Evolutionary conservation across 2,888 invertebrate species (phyloP), one percentile per base, ranked within the genome.

Genomic region (Malthinus seriepunctatus): DNA sequence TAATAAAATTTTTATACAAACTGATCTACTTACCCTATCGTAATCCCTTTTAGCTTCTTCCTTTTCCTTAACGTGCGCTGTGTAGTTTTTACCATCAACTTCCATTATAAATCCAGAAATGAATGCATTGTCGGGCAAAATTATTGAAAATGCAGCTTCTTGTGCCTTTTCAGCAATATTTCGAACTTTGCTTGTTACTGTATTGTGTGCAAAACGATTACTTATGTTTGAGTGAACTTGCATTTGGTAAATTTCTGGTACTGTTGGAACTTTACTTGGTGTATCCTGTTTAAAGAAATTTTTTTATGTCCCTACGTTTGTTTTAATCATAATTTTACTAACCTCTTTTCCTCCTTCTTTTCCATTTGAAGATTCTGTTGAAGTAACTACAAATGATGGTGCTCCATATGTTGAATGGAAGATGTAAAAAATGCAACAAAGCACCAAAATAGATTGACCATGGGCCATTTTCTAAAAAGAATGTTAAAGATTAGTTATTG

Each of bases 41-140:
- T 77, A 78, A 8, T 86, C 74, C 47, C 71, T 65, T 69, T 86
- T 84, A 0, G 87, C 87, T 71, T 85, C 83, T 67, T 84, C 83
- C 67, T 86, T 86, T 69, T 84, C 86, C 70, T 86, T 83, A 0
- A 87, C 84, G 65, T 86, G 85, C 0, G 87, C 86, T 66, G 84
- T 82, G 73, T 86, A 87, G 1, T 82, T 78, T 72, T 84, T 86
- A 12, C 84, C 86, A 53, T 82, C 83, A 8, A 86, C 79, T 51
- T 83, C 85, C 88, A 89, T 88, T 34, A 83, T 75, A 71, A 89
- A 89, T 51, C 85, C 85, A 33, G 87, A 85, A 65, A 89, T 88
- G 74, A 86, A 89, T 0, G 88, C 88, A 0, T 86, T 84, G 59
- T 88, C 86, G 0, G 89, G 89, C 46, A 89, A 75, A 10, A 88